Conservation (phyloP, 2,113 vertebrate genomes). For the Peromyscus leucopus region DNA sequence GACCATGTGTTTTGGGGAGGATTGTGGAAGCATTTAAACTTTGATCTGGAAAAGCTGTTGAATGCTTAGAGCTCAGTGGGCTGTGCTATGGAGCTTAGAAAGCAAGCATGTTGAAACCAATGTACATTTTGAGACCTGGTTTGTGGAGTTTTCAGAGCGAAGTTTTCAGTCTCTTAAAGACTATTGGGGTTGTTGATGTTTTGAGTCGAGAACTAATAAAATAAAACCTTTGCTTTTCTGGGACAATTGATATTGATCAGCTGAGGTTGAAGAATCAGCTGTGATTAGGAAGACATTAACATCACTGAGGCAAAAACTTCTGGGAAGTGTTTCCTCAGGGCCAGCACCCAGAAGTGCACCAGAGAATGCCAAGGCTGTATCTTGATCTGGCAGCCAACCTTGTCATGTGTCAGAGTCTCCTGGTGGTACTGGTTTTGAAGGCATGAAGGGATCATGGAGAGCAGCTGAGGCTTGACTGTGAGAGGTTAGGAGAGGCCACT, state of each 20-base stretch:
- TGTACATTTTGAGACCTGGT: neutral
- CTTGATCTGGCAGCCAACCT: neutral
- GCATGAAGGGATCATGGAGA: neutral
- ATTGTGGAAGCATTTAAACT: no score
- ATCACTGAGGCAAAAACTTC: neutral
- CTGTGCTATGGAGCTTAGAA: neutral
- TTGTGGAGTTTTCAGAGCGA: neutral
- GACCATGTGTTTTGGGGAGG: no score
- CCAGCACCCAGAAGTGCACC: neutral
- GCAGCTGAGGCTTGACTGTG: neutral
- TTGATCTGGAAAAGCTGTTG: neutral
- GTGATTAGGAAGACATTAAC: neutral
- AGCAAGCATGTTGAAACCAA: neutral
- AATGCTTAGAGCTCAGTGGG: neutral
- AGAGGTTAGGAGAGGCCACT: neutral
- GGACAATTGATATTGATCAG: neutral
- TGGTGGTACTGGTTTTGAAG: neutral
- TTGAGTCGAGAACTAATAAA: neutral
- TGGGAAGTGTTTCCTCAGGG: neutral
- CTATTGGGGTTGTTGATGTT: neutral
- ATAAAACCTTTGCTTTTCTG: neutral
- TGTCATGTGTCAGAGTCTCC: neutral
- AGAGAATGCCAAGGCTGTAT: neutral
- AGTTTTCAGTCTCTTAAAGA: neutral
- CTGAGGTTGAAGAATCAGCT: neutral